Evolutionary conservation across 1,140 invertebrate genomes (phyloP).

Genomic region (Drosophila rufa): DNA sequence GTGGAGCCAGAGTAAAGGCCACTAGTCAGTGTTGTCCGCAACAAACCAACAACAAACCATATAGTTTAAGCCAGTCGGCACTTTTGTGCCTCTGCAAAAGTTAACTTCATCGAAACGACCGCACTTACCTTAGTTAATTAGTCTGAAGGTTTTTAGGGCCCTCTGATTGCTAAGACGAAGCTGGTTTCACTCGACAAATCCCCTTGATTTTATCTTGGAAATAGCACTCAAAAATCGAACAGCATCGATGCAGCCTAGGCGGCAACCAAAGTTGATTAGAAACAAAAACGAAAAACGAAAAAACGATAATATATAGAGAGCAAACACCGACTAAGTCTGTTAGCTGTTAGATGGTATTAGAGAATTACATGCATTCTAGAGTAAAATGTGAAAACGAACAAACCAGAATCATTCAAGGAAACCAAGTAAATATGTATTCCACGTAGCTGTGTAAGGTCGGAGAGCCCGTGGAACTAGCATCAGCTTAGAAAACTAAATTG

Average conservation of each 20-base stretch:
- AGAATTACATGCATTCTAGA: conserved; percentile 51
- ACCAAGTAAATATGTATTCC: conserved; percentile 20
- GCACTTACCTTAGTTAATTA: conserved; percentile 31
- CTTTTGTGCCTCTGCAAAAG: conserved; percentile 58
- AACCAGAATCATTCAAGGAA: conserved; percentile 2
- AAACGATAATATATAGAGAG: conserved; percentile 13
- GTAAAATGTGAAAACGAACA: conserved; percentile 33
- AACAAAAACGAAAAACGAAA: conserved; percentile 1
- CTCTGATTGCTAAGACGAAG: conserved; percentile 26
- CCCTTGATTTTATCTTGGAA: conserved; percentile 15
- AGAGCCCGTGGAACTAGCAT: conserved; percentile 22
- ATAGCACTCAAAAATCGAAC: conserved; percentile 36
- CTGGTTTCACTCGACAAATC: conserved; percentile 71
- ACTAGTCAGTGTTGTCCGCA: conserved; percentile 33
- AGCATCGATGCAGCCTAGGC: neutral
- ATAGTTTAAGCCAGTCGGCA: conserved; percentile 54
- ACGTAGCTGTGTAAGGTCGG: conserved; percentile 26
- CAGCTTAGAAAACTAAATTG: conserved; percentile 29
- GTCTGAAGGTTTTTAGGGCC: conserved; percentile 28
- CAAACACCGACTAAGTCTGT: conserved; percentile 75
- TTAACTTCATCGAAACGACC: conserved; percentile 37
- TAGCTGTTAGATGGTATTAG: conserved; percentile 71
- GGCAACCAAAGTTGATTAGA: conserved; percentile 13
- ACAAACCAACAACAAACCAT: conserved; percentile 6
- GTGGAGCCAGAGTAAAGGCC: neutral